A percentile compares a stretch with the other conserved stretches of the same genome.
Conservation (phyloP, 2,113 vertebrate genomes). For the Ginglymostoma cirratum region DNA sequence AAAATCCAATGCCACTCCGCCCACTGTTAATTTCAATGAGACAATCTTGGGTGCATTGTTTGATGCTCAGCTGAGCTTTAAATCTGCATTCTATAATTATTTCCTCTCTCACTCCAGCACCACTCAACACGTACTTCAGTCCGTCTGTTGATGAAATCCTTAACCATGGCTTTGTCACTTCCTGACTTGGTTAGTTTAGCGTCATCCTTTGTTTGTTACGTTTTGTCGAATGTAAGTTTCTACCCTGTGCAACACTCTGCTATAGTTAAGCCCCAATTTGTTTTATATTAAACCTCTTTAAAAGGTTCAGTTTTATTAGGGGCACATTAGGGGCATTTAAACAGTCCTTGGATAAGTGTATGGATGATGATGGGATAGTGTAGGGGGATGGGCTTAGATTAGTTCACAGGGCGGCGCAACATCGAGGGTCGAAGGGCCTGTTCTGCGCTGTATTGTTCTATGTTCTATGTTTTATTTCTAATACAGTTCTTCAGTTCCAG, state of each 20-base stretch:
- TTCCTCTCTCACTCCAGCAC: not conserved
- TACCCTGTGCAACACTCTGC: not conserved
- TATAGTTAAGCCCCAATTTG: too few species aligned
- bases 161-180: not conserved
- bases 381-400: too few species aligned
- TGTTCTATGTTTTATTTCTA: too few species aligned
- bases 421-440: too few species aligned
- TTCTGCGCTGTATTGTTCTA: too few species aligned
- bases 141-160: not conserved
- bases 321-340: too few species aligned
- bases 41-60: not conserved
- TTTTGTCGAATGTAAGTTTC: not conserved
- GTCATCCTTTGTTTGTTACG: not conserved
- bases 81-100: not conserved
- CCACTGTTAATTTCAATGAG: not conserved
- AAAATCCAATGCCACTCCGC: not conserved
- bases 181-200: not conserved
- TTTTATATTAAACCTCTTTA: too few species aligned
- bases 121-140: not conserved
- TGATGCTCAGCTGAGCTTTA: not conserved
- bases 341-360: too few species aligned
- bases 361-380: too few species aligned
- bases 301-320: too few species aligned
- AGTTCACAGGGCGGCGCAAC: too few species aligned
- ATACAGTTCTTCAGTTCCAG: not conserved